These are phyloP conservation scores for Incurvaria masculella DNA, from an alignment of 2,888 invertebrate species.

Conservation along the genomic window DNA sequence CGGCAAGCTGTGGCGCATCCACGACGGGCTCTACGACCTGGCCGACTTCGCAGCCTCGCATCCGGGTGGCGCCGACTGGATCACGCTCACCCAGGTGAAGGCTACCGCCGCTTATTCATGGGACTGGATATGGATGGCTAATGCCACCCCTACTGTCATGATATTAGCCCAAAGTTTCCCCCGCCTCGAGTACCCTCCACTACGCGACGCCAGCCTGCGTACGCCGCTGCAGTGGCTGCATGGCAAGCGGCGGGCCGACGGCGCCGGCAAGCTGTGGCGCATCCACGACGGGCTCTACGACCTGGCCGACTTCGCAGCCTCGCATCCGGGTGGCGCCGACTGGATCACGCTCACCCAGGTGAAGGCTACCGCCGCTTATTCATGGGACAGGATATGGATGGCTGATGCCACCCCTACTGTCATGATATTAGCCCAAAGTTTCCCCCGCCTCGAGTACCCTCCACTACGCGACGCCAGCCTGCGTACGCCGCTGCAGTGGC, in stretches of 20 bases:
- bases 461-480: constrained; percentile 36
- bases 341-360: constrained; percentile 72
- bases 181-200: constrained; percentile 44
- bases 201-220: constrained; percentile 38
- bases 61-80: constrained; percentile 85
- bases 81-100: constrained; percentile 63
- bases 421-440: too few species aligned
- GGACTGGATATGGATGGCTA: too few species aligned
- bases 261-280: constrained; percentile 76
- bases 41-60: constrained; percentile 73
- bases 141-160: too few species aligned
- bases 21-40: constrained; percentile 81
- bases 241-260: constrained; percentile 64
- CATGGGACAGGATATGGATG: too few species aligned
- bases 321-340: constrained; percentile 84
- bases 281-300: constrained; percentile 80
- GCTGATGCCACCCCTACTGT: too few species aligned
- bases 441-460: constrained; percentile 52
- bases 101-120: too few species aligned
- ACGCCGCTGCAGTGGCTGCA: constrained; percentile 58
- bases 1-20: constrained; percentile 75
- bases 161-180: too few species aligned
- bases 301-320: constrained; percentile 69
- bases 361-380: too few species aligned
- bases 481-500: constrained; percentile 54